Percentiles rank a stretch among this genome's conserved stretches.
Conservation (phyloP, 2,888 invertebrate species). For the Ormyrus nitidulus region DNA sequence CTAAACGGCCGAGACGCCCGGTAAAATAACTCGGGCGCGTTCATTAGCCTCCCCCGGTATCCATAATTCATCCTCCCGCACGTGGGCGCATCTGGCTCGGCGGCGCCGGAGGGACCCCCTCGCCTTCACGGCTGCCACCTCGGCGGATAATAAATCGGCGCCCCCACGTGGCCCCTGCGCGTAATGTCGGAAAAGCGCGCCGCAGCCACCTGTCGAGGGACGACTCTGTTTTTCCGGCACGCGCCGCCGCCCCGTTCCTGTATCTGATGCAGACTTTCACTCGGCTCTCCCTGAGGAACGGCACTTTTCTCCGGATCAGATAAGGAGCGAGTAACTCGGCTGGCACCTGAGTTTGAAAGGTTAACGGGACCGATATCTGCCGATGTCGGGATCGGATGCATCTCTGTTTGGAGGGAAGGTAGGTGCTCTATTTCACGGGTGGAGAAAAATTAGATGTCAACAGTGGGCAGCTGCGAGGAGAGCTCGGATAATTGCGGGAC, state of each 20-base stretch:
- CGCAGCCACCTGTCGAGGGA: background rate
- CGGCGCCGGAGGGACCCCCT: background rate
- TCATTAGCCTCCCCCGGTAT: no score
- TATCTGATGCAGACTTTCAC: conserved; percentile 55
- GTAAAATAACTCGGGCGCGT: no score
- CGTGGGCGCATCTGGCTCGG: no score
- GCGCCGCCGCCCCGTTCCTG: conserved; percentile 27
- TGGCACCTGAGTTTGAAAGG: conserved; percentile 52
- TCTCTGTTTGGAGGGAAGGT: conserved; percentile 21
- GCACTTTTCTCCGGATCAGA: conserved; percentile 44
- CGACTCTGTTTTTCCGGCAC: conserved; percentile 18
- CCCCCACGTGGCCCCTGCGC: conserved; percentile 40
- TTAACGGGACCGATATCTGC: conserved; percentile 49
- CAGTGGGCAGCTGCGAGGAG: background rate
- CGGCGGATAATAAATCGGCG: conserved; percentile 23
- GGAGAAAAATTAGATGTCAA: conserved; percentile 3
- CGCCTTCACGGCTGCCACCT: background rate
- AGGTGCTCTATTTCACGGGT: conserved; percentile 29
- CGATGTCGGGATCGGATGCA: conserved; percentile 10
- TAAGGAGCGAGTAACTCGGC: conserved; percentile 19
- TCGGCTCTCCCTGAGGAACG: conserved; percentile 20
- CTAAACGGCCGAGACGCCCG: no score
- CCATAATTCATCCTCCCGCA: no score
- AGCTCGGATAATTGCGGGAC: background rate
- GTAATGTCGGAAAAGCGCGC: conserved; percentile 26